Base-by-base conservation (phyloP, 2,797 vertebrate species). In the Cetoscarus ocellatus region DNA sequence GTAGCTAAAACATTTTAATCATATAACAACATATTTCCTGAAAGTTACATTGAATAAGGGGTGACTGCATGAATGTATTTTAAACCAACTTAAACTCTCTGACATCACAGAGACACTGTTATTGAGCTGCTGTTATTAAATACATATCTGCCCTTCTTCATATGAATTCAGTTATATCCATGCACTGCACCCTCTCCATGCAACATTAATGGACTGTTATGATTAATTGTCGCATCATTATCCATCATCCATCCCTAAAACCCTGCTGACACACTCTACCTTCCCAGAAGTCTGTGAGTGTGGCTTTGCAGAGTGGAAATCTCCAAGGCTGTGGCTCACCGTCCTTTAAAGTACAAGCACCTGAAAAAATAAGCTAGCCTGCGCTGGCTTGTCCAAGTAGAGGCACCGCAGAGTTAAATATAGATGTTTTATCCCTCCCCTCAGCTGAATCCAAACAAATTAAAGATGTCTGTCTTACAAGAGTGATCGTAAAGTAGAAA, bases 361-460 rank as follows among this genome's bases (percentile, higher is more conserved):
- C 96, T 98, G 97, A 96, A 93, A 96, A 97, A 98, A 98, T 96
- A 98, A 96, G 95, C 94, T 88, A 90, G 94, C 89, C 88, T 94
- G 91, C 85, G 92, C 91, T 87, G 94, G 93, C 93, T 92, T 90
- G 91, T 96, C 94, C 94, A 95, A 96, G 91, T 86, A 92, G 93
- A 94, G 94, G 94, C 91, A 90, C 89, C 89, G 92, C 95, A 83
- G 92, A 93, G 94, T 96, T 96, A 97, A 96, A 96, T 96, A 96
- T 96, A 96, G 96, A 95, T 94, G 94, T 95, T 96, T 96, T 95
- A 94, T 95, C 94, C 94, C 94, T 94, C 94, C 88, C 91, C 93
- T 95, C 91, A 90, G 92, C 90, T 92, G 90, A 94, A 94, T 96
- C 95, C 95, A 97, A 97, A 96, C 94, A 94, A 94, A 97, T 96